Conservation (phyloP, 53 echinoderm and acorn worm genomes). For the Temnopleurus reevesii region DNA sequence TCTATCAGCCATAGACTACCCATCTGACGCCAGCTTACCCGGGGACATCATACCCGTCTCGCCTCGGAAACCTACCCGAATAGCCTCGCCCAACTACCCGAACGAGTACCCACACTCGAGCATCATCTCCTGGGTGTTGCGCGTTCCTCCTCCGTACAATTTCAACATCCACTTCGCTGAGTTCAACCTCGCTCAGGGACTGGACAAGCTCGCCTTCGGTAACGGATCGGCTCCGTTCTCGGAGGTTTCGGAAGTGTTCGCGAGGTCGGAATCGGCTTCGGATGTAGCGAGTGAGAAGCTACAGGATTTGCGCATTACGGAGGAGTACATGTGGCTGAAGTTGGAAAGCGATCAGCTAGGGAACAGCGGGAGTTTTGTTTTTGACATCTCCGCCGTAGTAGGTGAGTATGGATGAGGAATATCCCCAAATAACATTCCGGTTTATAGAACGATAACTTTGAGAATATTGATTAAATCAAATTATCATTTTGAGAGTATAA, state of each 20-base stretch:
- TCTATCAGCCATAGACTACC: no score
- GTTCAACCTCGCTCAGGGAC: background rate
- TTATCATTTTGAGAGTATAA: no score
- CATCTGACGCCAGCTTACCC: background rate
- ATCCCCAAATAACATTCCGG: no score
- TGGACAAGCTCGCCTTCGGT: background rate
- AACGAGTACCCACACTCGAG: background rate
- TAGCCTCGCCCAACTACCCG: background rate
- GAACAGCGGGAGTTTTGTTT: background rate
- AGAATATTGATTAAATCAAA: no score
- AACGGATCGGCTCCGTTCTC: background rate
- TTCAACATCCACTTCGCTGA: background rate
- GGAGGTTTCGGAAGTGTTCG: background rate
- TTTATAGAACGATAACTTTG: no score
- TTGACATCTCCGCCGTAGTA: background rate
- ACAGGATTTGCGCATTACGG: background rate
- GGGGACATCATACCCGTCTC: background rate
- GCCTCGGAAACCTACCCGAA: background rate
- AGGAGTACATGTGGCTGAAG: conserved; percentile 29
- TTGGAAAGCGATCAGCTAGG: background rate
- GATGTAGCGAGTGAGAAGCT: background rate
- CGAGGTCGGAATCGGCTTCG: background rate
- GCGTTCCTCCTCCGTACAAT: background rate
- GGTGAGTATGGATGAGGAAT: background rate
- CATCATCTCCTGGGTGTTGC: background rate